Evolutionary conservation across 2,113 vertebrate species (phyloP).

Genomic region (Perca schrenkii): DNA sequence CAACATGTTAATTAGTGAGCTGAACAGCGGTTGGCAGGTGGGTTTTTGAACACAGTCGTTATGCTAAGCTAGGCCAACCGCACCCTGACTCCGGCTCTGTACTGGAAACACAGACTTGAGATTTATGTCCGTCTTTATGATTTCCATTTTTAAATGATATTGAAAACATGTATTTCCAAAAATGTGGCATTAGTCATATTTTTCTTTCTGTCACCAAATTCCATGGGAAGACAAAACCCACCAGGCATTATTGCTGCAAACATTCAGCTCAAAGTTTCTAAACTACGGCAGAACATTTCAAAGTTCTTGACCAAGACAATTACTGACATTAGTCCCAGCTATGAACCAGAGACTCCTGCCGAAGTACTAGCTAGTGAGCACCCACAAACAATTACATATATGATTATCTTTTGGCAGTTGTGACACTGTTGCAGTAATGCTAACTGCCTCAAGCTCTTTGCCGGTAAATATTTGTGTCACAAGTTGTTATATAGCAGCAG

Average conservation of each 20-base stretch:
- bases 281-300: neutral
- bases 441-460: neutral
- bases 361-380: neutral
- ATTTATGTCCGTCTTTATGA: neutral
- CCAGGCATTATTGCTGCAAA: neutral
- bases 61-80: too few relatives aligned
- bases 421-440: neutral
- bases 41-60: too few relatives aligned
- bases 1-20: too few relatives aligned
- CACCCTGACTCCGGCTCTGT: neutral
- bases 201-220: neutral
- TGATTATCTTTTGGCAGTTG: constrained; percentile 5
- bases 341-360: neutral
- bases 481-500: neutral
- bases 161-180: neutral
- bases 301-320: neutral
- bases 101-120: neutral
- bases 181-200: neutral
- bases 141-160: neutral
- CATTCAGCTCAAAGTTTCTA: neutral
- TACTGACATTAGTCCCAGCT: neutral
- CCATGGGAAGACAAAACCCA: neutral
- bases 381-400: neutral
- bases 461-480: constrained; percentile 17
- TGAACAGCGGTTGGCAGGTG: too few relatives aligned